These are phyloP conservation scores for Poeciliopsis occidentalis DNA, from an alignment of 2,113 vertebrate species.

Conservation along the genomic window DNA sequence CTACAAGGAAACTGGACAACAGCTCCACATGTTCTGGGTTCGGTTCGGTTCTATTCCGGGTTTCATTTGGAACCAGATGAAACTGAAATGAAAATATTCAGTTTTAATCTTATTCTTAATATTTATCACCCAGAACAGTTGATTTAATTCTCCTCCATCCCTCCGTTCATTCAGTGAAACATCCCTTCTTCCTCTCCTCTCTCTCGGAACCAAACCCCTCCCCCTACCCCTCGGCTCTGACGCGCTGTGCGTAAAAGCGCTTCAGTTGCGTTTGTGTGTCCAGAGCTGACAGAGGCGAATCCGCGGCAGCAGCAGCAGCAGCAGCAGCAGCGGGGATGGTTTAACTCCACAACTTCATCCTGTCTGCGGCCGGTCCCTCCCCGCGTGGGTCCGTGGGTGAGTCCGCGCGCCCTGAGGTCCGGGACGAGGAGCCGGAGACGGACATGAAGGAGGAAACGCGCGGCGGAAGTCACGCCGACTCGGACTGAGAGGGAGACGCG, in stretches of 20 bases:
- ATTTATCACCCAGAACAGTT: no score
- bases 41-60: no score
- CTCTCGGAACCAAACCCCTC: background rate
- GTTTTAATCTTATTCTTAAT: no score
- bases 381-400: no score
- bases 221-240: slow-evolving; percentile 19
- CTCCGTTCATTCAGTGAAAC: background rate
- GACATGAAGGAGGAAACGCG: background rate
- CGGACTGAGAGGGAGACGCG: background rate
- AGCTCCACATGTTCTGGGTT: no score
- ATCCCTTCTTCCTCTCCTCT: background rate
- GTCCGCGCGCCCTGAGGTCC: background rate
- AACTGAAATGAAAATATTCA: no score
- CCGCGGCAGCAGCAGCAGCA: background rate
- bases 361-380: background rate
- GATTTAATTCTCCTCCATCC: background rate
- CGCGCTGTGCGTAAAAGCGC: slow-evolving; percentile 53
- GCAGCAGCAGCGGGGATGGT: background rate
- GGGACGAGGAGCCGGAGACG: background rate
- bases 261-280: slow-evolving; percentile 27
- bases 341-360: background rate
- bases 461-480: background rate
- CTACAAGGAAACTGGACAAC: no score
- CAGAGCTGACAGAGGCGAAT: slow-evolving; percentile 36
- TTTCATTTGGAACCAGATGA: no score